Evolutionary conservation across 1,140 invertebrate genomes (phyloP), one percentile per base, ranked within the genome.

Genomic region (Mamestra configurata): DNA sequence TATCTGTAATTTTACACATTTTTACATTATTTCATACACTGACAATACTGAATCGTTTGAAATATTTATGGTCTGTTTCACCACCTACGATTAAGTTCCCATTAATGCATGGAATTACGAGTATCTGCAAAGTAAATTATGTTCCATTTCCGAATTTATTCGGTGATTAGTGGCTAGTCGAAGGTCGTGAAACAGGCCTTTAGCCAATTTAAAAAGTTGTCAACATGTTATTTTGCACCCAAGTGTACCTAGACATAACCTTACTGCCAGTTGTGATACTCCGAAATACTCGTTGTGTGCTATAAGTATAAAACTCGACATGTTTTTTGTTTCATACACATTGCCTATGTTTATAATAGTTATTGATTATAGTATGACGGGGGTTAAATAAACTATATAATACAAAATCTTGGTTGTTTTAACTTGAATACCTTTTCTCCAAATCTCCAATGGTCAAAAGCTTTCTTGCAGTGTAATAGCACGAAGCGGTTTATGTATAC

Each of bases 351-450:
- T 57, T 59, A 24, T 75, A 24, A 53, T 35, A 71, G 24, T 51
- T 75, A 76, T 64, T 76, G 55, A 76, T 43, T 64, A 76, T 57
- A 61, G 18, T 76, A 76, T 20, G 55, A 73, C 24, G 37, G 73
- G 72, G 57, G 55, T 76, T 64, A 7, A 76, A 76, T 76, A 76
- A 51, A 61, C n/a, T 64, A 46, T 49, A 61, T 76, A 64, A 64
- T 13, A 20, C 8, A 24, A 75, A 46, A n/a, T 59, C 20, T 46
- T 10, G 40, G 35, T 40, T 64, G 18, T 40, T 40, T 22, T 31
- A 10, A 31, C n/a, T 43, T 11, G 3, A 20, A 22, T 24, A 43
- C 11, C n/a, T 13, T 35, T 15, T 35, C 7, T 55, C 51, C n/a
- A 0, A 4, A 4, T 49, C 10, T 49, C 1, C 1, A 49, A 49